Percentiles rank a stretch among this genome's conserved stretches.
These are phyloP conservation scores for Clusia tigrina DNA, from an alignment of 2,888 invertebrate genomes.

Conservation along the genomic window DNA sequence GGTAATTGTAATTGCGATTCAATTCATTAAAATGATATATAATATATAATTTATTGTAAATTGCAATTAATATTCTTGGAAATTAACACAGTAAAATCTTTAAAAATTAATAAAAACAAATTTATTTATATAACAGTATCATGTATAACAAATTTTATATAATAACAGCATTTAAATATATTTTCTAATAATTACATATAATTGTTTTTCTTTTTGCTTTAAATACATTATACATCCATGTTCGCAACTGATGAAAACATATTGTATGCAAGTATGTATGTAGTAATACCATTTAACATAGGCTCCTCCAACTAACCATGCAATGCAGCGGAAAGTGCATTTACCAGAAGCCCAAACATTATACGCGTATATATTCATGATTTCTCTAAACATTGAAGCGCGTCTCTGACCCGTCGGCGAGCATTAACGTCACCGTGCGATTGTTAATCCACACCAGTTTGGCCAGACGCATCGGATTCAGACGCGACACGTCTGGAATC, in stretches of 20 bases:
- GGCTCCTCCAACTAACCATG: background rate
- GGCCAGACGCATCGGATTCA: constrained; percentile 89
- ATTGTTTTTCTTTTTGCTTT: constrained; percentile 27
- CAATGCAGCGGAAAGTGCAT: constrained; percentile 27
- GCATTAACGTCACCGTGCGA: constrained; percentile 89
- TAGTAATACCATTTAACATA: constrained; percentile 20
- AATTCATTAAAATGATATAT: constrained; percentile 6
- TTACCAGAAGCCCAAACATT: constrained; percentile 39
- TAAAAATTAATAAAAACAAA: constrained; percentile 27
- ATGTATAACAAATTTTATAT: constrained; percentile 39
- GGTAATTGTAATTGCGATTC: constrained; percentile 12
- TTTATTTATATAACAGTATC: constrained; percentile 36
- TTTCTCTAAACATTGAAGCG: constrained; percentile 74
- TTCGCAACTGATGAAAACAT: constrained; percentile 29
- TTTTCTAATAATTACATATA: constrained; percentile 31
- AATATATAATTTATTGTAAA: constrained; percentile 20
- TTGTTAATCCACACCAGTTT: constrained; percentile 96
- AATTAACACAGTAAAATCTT: constrained; percentile 32
- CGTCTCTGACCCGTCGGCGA: constrained; percentile 95
- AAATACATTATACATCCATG: constrained; percentile 39
- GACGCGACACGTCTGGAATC: constrained; percentile 84
- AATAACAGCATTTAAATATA: constrained; percentile 38
- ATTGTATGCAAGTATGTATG: constrained; percentile 24
- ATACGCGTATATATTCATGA: constrained; percentile 30
- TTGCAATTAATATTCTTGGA: constrained; percentile 1